phyloP scores from a whole-genome alignment of 2,888 invertebrate genomes.

The Pelosia muscerda region DNA sequence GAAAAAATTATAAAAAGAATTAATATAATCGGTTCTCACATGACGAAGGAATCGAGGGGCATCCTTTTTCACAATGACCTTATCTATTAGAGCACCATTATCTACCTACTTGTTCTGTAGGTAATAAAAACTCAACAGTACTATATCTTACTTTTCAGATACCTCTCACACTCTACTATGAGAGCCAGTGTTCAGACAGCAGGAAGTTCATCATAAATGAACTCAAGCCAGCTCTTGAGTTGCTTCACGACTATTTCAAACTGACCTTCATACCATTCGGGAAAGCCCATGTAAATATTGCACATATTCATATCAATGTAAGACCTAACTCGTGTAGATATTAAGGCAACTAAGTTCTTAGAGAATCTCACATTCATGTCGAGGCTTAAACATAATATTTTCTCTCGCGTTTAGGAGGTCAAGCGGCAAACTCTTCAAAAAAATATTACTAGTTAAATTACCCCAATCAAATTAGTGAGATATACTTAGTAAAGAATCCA shows the following conservation, averaged over 20 bases:
- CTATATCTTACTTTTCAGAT: slow-evolving; percentile 15
- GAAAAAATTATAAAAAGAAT: too few species aligned
- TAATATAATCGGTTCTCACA: too few species aligned
- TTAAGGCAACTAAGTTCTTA: too few species aligned
- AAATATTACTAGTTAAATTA: too few species aligned
- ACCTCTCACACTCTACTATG: slow-evolving; percentile 84
- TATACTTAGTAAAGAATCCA: too few species aligned
- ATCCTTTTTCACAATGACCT: too few species aligned
- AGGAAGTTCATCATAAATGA: slow-evolving; percentile 84
- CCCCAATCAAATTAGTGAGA: too few species aligned
- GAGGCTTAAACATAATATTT: too few species aligned
- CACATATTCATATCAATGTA: neutral
- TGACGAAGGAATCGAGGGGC: too few species aligned
- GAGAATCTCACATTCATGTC: neutral
- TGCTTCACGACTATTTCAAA: slow-evolving; percentile 80
- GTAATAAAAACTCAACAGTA: neutral
- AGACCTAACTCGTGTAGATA: neutral
- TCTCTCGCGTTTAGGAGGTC: too few species aligned
- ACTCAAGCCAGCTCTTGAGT: slow-evolving; percentile 80
- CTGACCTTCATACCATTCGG: slow-evolving; percentile 88
- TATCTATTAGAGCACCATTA: too few species aligned
- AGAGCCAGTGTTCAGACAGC: slow-evolving; percentile 89
- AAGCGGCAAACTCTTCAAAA: too few species aligned
- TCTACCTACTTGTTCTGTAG: neutral
- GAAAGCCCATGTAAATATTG: slow-evolving; percentile 85